A percentile compares a stretch with the other conserved stretches of the same genome.
These are phyloP conservation scores for Drosophila melanogaster DNA, from an alignment of 1,140 invertebrate genomes.

Conservation along the genomic window DNA sequence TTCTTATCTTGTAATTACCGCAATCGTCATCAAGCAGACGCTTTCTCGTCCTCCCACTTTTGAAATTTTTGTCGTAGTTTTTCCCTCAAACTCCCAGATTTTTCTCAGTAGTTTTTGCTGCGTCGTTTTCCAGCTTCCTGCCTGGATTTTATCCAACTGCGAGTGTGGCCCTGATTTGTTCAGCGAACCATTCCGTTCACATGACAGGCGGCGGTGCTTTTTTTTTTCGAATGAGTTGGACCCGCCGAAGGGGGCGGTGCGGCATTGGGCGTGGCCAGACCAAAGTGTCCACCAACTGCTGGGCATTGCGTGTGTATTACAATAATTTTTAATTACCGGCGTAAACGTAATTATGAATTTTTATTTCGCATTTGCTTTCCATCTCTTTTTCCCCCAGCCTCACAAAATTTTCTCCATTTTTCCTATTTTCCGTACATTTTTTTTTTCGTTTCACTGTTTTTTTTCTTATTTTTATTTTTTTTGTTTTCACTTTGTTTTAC, in stretches of 20 bases:
- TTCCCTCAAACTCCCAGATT: constrained; percentile 16
- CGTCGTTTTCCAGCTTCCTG: constrained; percentile 25
- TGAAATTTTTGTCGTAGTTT: constrained; percentile 13
- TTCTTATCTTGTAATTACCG: constrained; percentile 82
- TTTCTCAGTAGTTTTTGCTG: constrained; percentile 18
- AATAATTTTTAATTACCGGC: constrained; percentile 85
- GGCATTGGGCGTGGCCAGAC: constrained; percentile 49
- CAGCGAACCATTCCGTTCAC: constrained; percentile 42
- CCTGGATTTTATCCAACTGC: constrained; percentile 20
- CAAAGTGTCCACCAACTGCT: constrained; percentile 49
- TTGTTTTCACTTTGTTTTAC: constrained; percentile 20
- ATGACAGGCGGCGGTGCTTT: neutral
- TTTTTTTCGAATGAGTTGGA: neutral
- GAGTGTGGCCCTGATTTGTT: constrained; percentile 70
- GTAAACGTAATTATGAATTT: constrained; percentile 85
- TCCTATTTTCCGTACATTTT: constrained; percentile 1
- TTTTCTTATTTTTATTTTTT: constrained; percentile 2
- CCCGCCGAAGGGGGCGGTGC: neutral
- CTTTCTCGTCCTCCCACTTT: constrained; percentile 31
- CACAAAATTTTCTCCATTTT: constrained; percentile 18
- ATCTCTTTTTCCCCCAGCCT: constrained; percentile 20
- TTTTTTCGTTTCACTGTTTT: constrained; percentile 19
- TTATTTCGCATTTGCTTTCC: constrained; percentile 68
- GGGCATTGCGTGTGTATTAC: constrained; percentile 83
- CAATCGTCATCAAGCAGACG: constrained; percentile 72